A percentile compares a stretch with the other conserved stretches of the same genome.
Evolutionary conservation across 2,797 vertebrate genomes (phyloP).

Genomic region (Sebastes steindachneri): DNA sequence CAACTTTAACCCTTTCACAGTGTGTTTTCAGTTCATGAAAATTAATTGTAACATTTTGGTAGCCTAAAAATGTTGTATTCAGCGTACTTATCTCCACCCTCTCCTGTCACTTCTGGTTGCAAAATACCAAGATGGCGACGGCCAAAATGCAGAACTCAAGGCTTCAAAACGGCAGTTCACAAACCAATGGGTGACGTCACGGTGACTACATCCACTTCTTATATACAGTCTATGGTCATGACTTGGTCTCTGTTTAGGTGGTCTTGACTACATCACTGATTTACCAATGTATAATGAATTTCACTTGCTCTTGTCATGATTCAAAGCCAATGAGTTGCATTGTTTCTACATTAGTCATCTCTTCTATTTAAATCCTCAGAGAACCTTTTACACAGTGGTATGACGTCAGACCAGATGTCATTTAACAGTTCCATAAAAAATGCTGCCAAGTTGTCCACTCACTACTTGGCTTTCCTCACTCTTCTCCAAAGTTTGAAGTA

Average conservation of each 20-base stretch:
- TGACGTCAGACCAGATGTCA: neutral
- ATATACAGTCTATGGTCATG: neutral
- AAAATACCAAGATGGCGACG: neutral
- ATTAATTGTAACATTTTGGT: no score
- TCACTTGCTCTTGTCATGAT: neutral
- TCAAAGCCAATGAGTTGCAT: neutral
- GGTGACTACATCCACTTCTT: neutral
- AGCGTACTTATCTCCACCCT: neutral
- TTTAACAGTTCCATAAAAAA: neutral
- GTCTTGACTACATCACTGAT: neutral
- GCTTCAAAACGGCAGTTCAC: neutral
- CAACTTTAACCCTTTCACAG: no score
- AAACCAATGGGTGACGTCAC: neutral
- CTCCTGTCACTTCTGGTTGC: neutral
- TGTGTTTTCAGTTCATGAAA: no score
- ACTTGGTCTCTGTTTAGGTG: neutral
- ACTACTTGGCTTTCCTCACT: neutral
- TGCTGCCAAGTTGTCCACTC: neutral
- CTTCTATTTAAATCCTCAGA: neutral
- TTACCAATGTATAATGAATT: neutral
- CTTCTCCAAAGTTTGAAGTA: neutral
- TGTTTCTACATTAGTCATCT: neutral
- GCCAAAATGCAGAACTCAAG: neutral
- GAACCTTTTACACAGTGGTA: neutral
- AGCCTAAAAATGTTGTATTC: no score